Conservation (phyloP, 2,797 vertebrate species). For the Meriones psammophilus region DNA sequence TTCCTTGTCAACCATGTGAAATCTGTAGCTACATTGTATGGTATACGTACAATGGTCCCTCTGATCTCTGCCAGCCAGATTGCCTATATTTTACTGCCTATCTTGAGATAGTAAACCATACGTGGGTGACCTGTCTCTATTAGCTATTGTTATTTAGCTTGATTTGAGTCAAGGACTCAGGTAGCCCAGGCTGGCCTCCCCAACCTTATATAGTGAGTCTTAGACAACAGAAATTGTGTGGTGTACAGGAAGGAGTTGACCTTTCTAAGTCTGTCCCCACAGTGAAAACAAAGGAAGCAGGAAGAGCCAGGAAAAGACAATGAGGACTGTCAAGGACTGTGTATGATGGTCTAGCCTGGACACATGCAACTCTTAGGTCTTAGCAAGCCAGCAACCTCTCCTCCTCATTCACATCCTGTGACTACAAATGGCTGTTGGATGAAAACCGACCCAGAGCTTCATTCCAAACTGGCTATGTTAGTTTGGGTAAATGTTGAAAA, state of each 20-base stretch:
- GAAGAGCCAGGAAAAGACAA: background rate
- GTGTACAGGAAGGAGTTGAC: background rate
- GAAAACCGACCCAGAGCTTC: background rate
- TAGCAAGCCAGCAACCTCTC: background rate
- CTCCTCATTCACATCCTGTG: accelerated
- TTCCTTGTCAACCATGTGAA: background rate
- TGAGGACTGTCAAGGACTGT: background rate
- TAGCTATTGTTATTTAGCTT: background rate
- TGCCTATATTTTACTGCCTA: background rate
- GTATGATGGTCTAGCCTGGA: background rate
- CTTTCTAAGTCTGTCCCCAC: background rate
- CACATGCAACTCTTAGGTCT: background rate
- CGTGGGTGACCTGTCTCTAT: background rate
- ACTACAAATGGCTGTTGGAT: background rate
- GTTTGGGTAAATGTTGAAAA: background rate
- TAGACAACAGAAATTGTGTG: background rate
- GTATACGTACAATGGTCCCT: background rate
- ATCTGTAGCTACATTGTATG: background rate
- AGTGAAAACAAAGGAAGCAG: background rate
- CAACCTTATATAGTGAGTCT: background rate
- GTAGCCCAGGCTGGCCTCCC: too few species aligned
- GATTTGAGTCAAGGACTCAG: background rate
- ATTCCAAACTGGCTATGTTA: background rate
- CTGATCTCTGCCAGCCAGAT: background rate
- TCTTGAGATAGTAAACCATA: background rate